Evolutionary conservation across 2,113 vertebrate species (phyloP).

Genomic region (pig (Sus scrofa)): T2T-Sscrofa CM000825.6:86368501-86369000

Average conservation of each 20-base stretch:
- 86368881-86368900: no score
- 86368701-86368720: background rate
- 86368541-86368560: background rate
- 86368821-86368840: no score
- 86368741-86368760: background rate
- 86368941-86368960: no score
- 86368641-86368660: background rate
- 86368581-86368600: background rate
- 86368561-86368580: background rate
- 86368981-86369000: no score
- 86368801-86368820: no score
- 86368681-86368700: background rate
- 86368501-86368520: no score
- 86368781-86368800: rapidly evolving
- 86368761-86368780: background rate
- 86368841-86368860: no score
- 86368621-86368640: background rate
- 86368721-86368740: background rate
- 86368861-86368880: no score
- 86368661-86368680: background rate
- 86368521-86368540: no score
- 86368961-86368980: no score
- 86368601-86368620: background rate
- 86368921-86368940: no score
- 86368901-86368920: no score